A percentile compares a stretch with the other conserved stretches of the same genome.
These are phyloP conservation scores for Phrixothrix hirtus DNA, from an alignment of 2,888 invertebrate genomes.

Conservation along the genomic window DNA sequence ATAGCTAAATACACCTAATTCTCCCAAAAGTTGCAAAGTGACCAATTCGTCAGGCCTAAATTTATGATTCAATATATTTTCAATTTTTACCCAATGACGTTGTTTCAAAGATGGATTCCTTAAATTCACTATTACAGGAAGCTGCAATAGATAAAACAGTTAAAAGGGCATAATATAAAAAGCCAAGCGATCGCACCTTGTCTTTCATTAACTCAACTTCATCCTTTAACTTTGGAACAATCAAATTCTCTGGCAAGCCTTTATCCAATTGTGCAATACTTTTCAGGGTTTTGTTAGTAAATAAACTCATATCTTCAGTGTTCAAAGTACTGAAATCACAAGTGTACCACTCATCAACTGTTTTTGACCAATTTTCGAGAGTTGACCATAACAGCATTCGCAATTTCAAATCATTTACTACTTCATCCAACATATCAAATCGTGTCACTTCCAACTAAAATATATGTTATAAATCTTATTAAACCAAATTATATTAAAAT, in stretches of 20 bases:
- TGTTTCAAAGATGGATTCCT: conserved; percentile 76
- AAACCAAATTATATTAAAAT: conserved; percentile 23
- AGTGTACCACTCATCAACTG: conserved; percentile 68
- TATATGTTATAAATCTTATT: too few species aligned
- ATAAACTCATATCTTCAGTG: conserved; percentile 72
- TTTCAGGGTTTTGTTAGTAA: conserved; percentile 69
- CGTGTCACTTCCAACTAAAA: conserved; percentile 74
- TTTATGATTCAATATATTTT: conserved; percentile 72
- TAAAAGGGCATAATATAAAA: too few species aligned
- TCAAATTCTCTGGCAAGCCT: conserved; percentile 78
- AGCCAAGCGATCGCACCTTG: too few species aligned
- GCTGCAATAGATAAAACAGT: too few species aligned
- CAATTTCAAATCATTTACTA: conserved; percentile 77
- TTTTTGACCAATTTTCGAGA: conserved; percentile 72
- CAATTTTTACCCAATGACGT: conserved; percentile 85
- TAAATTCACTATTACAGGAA: conserved; percentile 78
- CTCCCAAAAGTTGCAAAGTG: conserved; percentile 70
- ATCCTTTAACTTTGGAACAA: conserved; percentile 75
- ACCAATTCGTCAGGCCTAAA: conserved; percentile 70
- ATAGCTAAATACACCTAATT: conserved; percentile 74
- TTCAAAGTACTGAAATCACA: conserved; percentile 67
- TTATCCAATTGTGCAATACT: conserved; percentile 80
- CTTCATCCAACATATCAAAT: conserved; percentile 79
- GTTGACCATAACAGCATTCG: conserved; percentile 81
- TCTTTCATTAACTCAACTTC: conserved; percentile 79